Evolutionary conservation across 2,113 vertebrate genomes (phyloP), one percentile per base, ranked within the genome.

Genomic region (Tichodroma muraria): DNA sequence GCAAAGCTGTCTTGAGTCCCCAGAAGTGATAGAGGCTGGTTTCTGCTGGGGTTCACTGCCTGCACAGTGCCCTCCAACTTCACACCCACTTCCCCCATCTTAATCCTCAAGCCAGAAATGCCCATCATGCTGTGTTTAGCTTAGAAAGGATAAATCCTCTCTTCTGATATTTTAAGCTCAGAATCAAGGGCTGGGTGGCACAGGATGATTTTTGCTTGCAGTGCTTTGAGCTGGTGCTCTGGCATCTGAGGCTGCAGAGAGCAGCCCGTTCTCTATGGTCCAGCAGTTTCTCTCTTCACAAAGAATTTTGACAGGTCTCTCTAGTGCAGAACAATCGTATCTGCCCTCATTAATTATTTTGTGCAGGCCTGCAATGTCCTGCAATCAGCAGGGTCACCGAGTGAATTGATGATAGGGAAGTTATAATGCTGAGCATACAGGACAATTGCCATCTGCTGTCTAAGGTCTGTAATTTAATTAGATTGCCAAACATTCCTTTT

Each of bases 311-410:
- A 97, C 93, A 96, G 91, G 86, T 91, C 76, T 85, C 76, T 97
- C 88, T 75, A 88, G 89, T 60, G 90, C 11, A n/a, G 90, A 94
- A 94, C 93, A 96, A 95, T 95, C 24, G 61, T 94, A 96, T 96
- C 93, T 97, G 97, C 96, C 95, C 95, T 96, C 91, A 93, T 97
- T 97, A 97, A 97, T 97, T 96, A 96, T 95, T 94, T 96, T 95
- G 80, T 92, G 89, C 90, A 94, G 92, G 92, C 87, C 80, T 54
- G 82, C 81, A 80, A 81, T 94, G 96, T 94, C 96, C 96, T 95
- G 93, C 92, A 94, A 95, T 96, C 90, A 93, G 95, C 96, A 96
- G 96, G 90, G 96, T 97, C 95, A 96, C 93, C 8, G 38, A 95
- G 89, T 95, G 95, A 95, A 96, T 93, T 94, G 97, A 96, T 95